Base-by-base conservation (phyloP, 2,113 vertebrate species). In the Condylura cristata region DNA sequence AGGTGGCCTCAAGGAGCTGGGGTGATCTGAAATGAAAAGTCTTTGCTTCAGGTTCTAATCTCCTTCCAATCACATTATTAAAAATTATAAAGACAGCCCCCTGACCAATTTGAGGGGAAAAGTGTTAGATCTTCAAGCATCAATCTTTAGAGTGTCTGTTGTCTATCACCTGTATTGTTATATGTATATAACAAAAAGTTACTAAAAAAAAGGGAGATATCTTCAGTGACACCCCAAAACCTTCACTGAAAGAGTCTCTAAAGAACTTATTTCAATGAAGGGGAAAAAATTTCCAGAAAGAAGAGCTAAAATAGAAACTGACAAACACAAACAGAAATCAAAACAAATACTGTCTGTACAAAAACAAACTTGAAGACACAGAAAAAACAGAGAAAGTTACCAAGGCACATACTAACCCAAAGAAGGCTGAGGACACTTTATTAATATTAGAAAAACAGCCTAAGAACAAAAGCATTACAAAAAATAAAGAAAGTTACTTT, bases 151-250 rank as follows among this genome's bases (percentile, higher is more conserved):
- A 78, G 83, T 90, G 56, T 71, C 79, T 72, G 44, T 22, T n/a
- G 66, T 53, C 37, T 70, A 72, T 84, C 37, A 91, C 61, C 89
- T 34, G 83, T 39, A 44, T 39, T 90, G 46, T 37, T 82, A 87
- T 44, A 92, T 53, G 37, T 76, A 90, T 60, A 95, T 14, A 92
- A 89, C 56, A 90, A 44, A 94, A 75, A 41, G 58, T 46, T 90
- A 84, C 30, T 84, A 71, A 79, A 90, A 61, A 68, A 87, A 39
- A 80, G 89, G 17, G 39, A 91, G 91, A 78, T 32, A 72, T 37
- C n/a, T 84, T 74, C 26, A 78, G 72, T 39, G 13, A 76, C 24
- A 91, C 34, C 20, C 32, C 66, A 79, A 28, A 83, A 17, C 53
- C 61, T 86, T 89, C 65, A 39, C 58, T 89, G 74, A 80, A 85